Percentiles rank a stretch among this genome's conserved stretches.
Conservation (phyloP, 2,888 invertebrate genomes). For the Microctonus hyperodae region DNA sequence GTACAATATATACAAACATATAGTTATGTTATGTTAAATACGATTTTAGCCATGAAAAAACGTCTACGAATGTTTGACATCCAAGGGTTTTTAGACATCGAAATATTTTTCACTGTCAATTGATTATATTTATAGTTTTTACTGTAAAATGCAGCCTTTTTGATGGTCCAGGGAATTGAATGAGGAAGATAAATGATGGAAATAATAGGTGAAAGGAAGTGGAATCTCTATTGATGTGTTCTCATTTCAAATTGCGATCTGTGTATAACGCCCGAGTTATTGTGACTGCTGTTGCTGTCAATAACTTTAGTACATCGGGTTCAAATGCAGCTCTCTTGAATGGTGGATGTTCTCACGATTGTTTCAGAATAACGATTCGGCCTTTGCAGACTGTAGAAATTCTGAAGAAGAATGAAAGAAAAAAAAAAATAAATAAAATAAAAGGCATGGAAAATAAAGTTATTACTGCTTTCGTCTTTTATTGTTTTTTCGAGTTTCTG, state of each 20-base stretch:
- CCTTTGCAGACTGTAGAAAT: constrained; percentile 58
- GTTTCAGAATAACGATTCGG: constrained; percentile 53
- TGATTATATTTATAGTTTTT: constrained; percentile 16
- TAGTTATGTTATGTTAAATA: constrained; percentile 37
- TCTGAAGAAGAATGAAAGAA: no score
- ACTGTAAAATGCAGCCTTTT: constrained; percentile 22
- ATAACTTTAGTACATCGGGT: constrained; percentile 8
- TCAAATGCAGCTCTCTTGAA: constrained; percentile 59
- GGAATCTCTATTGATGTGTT: constrained; percentile 8
- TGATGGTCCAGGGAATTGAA: constrained; percentile 7
- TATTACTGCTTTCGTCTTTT: neutral
- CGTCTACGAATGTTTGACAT: constrained; percentile 1
- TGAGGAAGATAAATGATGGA: neutral
- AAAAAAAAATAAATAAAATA: no score
- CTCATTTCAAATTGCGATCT: neutral
- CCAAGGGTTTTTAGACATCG: constrained; percentile 7
- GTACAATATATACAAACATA: constrained; percentile 60
- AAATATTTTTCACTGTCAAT: constrained; percentile 10
- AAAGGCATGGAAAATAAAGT: neutral
- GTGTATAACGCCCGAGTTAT: neutral
- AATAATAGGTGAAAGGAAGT: constrained; percentile 1
- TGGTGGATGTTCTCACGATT: constrained; percentile 50
- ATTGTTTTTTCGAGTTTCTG: constrained; percentile 12
- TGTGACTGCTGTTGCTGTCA: neutral
- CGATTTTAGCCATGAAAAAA: constrained; percentile 10